Base-by-base conservation (phyloP, 2,797 vertebrate genomes). In the Mormyrops attenuatus region DNA sequence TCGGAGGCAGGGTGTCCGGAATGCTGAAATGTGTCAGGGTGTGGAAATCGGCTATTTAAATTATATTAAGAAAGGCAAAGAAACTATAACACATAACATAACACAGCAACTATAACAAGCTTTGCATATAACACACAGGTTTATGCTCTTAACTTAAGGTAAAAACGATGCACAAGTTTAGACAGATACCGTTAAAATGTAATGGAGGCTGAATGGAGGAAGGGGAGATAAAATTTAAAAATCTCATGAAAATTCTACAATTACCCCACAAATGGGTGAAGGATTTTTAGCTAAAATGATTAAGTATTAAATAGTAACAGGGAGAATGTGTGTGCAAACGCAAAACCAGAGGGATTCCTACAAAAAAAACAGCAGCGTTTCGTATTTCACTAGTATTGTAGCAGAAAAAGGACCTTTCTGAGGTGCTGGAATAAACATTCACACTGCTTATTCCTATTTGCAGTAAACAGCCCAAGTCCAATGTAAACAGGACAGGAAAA, bases 241-340 rank as follows among this genome's bases (percentile, higher is more conserved):
- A 69, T 34, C 22, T 11, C 26, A 15, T 13, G 30, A 69, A 69
- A 34, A 41, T 85, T 66, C 26, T 82, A 90, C 86, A 91, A 90
- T 92, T 91, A 92, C 89, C 90, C n/a, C 13, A 63, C 38, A 63
- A 50, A 52, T n/a, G 30, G 66, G 66, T 38, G 88, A 90, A 80
- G 41, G 60, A 88, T 89, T 89, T 88, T 49, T 38, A 77, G 86
- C 82, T 88, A 87, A 89, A 55, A 66, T 30, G 73, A 80, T 80
- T 80, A 80, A 44, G 6, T 44, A 15, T 80, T 80, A 80, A 44
- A 77, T n/a, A 44, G 66, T 34, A 38, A 73, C 66, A 38, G 8
- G 20, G 73, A 44, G 30, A 17, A n/a, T 80, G 2, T 20, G 38
- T 44, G 41, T n/a, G 34, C 73, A 44, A 80, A 80, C 17, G 5